Evolutionary conservation across 2,888 invertebrate species (phyloP).

Genomic region (Tetrapedia diversipes): DNA sequence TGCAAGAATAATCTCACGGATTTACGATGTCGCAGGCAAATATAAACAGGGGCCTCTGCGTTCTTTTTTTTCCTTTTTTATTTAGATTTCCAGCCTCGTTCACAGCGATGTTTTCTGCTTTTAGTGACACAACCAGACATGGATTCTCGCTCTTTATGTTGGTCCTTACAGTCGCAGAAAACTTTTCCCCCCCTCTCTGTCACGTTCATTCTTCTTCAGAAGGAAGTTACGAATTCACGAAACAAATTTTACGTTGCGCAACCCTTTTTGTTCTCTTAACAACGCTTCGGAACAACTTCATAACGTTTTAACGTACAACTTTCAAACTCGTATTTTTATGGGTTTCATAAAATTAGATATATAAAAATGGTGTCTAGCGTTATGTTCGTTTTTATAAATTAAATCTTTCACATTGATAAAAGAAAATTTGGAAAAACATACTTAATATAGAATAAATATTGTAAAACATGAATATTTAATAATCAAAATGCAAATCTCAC

Average conservation of each 20-base stretch:
- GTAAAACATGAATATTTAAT: too few species aligned
- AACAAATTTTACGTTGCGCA: background rate
- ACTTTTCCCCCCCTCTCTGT: background rate
- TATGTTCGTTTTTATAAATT: too few species aligned
- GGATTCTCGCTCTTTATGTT: conserved; percentile 9
- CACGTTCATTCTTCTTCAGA: background rate
- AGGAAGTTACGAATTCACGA: conserved; percentile 7
- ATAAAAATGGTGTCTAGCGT: too few species aligned
- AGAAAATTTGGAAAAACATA: too few species aligned
- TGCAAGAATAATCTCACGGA: conserved; percentile 6
- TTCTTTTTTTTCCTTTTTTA: background rate
- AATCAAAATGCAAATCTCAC: too few species aligned
- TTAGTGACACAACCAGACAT: background rate
- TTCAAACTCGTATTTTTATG: too few species aligned
- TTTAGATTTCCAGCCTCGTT: conserved; percentile 13
- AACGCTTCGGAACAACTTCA: background rate
- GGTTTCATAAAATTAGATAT: background rate
- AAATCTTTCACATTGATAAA: too few species aligned
- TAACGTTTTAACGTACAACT: background rate
- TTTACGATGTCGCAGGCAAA: background rate
- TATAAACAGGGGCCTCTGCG: background rate
- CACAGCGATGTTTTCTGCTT: background rate
- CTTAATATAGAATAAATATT: too few species aligned
- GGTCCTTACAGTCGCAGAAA: background rate
- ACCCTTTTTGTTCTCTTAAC: background rate